These are phyloP conservation scores for Platypus cylindrus DNA, from an alignment of 2,888 invertebrate genomes.

Conservation along the genomic window DNA sequence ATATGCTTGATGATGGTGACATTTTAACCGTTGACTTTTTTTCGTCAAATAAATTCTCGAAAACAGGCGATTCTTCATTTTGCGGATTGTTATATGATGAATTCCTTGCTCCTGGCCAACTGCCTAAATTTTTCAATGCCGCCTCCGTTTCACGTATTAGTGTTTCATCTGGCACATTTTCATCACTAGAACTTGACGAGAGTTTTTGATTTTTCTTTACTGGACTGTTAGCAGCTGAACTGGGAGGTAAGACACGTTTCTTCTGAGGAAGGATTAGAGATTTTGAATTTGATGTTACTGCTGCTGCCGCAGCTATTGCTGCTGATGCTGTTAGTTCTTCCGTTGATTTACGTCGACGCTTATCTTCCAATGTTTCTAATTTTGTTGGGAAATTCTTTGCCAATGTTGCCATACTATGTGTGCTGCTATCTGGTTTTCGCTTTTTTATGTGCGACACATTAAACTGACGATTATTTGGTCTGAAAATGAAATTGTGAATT, in stretches of 20 bases:
- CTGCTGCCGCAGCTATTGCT: no score
- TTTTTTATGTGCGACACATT: slow-evolving; percentile 49
- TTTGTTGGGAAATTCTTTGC: slow-evolving; percentile 26
- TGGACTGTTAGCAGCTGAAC: slow-evolving; percentile 25
- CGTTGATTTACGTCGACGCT: slow-evolving; percentile 38
- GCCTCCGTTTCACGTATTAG: slow-evolving; percentile 80
- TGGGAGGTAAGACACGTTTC: slow-evolving; percentile 39
- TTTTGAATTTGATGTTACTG: slow-evolving; percentile 17
- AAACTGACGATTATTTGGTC: slow-evolving; percentile 31
- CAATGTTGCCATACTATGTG: slow-evolving; percentile 26
- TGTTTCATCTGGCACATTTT: slow-evolving; percentile 56
- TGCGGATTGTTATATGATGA: slow-evolving; percentile 50
- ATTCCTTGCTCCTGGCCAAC: slow-evolving; percentile 62
- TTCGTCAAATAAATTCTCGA: slow-evolving; percentile 75
- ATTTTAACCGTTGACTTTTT: slow-evolving; percentile 53
- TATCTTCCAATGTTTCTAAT: slow-evolving; percentile 29
- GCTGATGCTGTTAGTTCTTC: slow-evolving; percentile 20
- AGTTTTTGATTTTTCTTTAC: slow-evolving; percentile 37
- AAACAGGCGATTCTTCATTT: slow-evolving; percentile 66
- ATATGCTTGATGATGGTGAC: slow-evolving; percentile 52
- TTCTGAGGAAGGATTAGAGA: slow-evolving; percentile 44
- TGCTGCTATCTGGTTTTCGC: slow-evolving; percentile 46
- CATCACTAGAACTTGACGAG: slow-evolving; percentile 29
- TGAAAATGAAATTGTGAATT: slow-evolving; percentile 22
- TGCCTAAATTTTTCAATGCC: slow-evolving; percentile 73